Evolutionary conservation across 2,888 invertebrate species (phyloP), one percentile per base, ranked within the genome.

Genomic region (Horisme vitalbata): DNA sequence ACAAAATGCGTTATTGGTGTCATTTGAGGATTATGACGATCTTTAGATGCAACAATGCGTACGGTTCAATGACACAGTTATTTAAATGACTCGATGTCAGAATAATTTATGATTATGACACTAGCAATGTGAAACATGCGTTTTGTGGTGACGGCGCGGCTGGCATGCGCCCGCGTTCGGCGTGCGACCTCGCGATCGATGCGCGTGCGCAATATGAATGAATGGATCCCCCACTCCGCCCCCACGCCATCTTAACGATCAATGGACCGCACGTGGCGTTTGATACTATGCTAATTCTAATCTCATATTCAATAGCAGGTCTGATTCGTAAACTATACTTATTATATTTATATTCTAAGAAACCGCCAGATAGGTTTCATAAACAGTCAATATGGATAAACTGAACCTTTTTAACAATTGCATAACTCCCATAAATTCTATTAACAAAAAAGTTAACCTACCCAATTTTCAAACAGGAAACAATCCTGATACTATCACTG

Each of bases 241-340:
- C 46, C 58, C 54, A 53, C 58, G 63, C 65, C 58, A 59, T 62
- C 63, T 61, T 54, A 58, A 51, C 70, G 69, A 79, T 85, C 84
- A 86, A 83, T 84, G 83, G 78, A 71, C 72, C 68, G 81, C 83
- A 80, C 83, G 84, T 81, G 85, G 80, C 71, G 66, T 69, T 79
- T 69, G 70, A 76, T 75, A 69, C 67, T 65, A 69, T 67, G 64
- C 67, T 64, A 68, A 72, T 76, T 56, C 51, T 47, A 44, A 52
- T 45, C 38, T 36, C 32, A 43, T 33, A 30, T 34, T 45, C 35
- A 18, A 27, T 45, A 27, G 21, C 54, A 26, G 21, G 50, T 43
- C 35, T 27, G 20, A 26, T 41, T 27, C 34, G 28, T 38, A 54
- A 49, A 43, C 36, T 43, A 26, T 41, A 37, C 21, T 3, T 11